phyloP scores from a whole-genome alignment of 2,888 invertebrate species.

The Volucella bombylans region DNA sequence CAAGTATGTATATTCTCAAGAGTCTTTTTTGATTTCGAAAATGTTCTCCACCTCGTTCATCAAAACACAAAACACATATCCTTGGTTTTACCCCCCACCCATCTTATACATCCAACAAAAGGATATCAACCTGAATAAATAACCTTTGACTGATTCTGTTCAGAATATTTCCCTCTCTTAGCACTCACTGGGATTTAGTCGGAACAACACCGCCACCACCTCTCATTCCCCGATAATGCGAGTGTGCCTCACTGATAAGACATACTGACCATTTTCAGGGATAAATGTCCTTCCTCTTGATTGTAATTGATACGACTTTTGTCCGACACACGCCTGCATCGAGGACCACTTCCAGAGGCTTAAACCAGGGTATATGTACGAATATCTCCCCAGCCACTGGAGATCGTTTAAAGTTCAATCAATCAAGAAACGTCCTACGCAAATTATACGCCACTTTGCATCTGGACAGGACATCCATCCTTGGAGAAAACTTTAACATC shows the following conservation, averaged over 20 bases:
- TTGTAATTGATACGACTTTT: constrained; percentile 55
- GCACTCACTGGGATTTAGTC: constrained; percentile 21
- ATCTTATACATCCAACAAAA: constrained; percentile 29
- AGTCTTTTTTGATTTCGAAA: constrained; percentile 5
- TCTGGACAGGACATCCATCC: constrained; percentile 72
- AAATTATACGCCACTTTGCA: constrained; percentile 79
- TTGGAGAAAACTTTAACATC: constrained; percentile 12
- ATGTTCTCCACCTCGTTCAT: constrained; percentile 48
- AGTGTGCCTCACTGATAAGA: constrained; percentile 42
- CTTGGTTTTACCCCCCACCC: constrained; percentile 1
- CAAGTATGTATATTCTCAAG: no score
- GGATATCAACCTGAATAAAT: constrained; percentile 61
- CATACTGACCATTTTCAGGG: constrained; percentile 19
- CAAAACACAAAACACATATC: constrained; percentile 18
- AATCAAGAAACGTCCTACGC: constrained; percentile 77
- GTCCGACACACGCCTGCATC: constrained; percentile 31
- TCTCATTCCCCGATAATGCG: background rate
- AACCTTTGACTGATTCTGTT: constrained; percentile 30
- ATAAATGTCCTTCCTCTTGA: constrained; percentile 39
- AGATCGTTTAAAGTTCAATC: constrained; percentile 71
- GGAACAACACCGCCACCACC: background rate
- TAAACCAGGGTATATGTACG: background rate
- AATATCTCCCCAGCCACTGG: background rate
- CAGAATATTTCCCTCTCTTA: constrained; percentile 7
- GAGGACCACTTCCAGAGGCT: constrained; percentile 21